Conservation (phyloP, 2,888 invertebrate species). For the Mythimna ferrago region DNA sequence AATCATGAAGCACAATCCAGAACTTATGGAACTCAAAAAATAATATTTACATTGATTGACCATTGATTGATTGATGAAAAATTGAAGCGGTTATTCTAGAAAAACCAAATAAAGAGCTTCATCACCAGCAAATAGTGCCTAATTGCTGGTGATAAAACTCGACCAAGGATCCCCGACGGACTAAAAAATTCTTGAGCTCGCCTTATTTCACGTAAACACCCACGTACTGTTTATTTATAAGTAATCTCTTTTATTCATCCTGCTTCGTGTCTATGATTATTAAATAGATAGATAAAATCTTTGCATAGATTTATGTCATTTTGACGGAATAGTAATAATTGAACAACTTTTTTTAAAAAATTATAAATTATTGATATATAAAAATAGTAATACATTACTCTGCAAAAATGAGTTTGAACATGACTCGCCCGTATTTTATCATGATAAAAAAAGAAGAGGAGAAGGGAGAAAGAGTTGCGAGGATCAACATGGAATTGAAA, state of each 20-base stretch:
- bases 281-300: no score
- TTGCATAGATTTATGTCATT: conserved; percentile 20
- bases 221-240: no score
- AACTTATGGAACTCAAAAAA: background rate
- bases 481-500: conserved; percentile 85
- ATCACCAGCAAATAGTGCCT: no score
- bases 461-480: conserved; percentile 84
- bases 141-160: no score
- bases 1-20: background rate
- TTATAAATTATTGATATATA: conserved; percentile 23
- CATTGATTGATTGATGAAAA: background rate
- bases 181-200: no score
- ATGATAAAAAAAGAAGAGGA: conserved; percentile 84
- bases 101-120: background rate
- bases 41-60: background rate
- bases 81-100: background rate
- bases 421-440: conserved; percentile 84
- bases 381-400: conserved; percentile 29
- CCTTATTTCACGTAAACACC: background rate
- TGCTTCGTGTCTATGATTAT: background rate
- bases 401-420: conserved; percentile 78
- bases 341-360: conserved; percentile 32
- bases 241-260: background rate
- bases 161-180: no score
- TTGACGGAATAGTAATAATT: conserved; percentile 25